Evolutionary conservation across 2,797 vertebrate genomes (phyloP).

Genomic region (Myripristis jacobus): DNA sequence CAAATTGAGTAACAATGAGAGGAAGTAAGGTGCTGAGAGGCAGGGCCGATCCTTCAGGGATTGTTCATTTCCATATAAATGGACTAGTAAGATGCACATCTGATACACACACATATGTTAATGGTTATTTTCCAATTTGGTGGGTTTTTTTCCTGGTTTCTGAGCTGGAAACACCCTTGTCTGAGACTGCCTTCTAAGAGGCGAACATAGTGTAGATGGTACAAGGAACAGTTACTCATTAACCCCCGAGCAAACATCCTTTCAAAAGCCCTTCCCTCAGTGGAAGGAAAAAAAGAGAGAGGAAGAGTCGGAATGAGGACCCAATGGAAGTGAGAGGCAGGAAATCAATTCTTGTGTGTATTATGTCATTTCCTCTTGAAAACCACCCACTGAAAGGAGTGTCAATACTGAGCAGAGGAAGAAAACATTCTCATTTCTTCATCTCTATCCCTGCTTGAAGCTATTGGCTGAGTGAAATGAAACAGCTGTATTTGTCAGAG

Average conservation of each 20-base stretch:
- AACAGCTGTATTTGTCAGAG: slow-evolving; percentile 1
- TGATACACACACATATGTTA: slow-evolving; percentile 58
- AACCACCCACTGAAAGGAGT: slow-evolving; percentile 28
- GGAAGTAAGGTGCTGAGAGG: slow-evolving; percentile 42
- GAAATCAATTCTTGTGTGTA: slow-evolving; percentile 2
- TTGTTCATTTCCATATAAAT: slow-evolving; percentile 80
- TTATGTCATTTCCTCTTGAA: slow-evolving; percentile 37
- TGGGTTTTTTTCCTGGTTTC: slow-evolving; percentile 17
- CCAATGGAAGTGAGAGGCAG: slow-evolving; percentile 25
- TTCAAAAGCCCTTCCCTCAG: slow-evolving; percentile 50
- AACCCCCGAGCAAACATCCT: slow-evolving; percentile 40
- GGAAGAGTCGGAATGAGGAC: background rate
- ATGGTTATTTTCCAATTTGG: slow-evolving; percentile 26
- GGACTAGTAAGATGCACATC: slow-evolving; percentile 63
- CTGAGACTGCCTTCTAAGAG: slow-evolving; percentile 21
- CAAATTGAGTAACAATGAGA: slow-evolving; percentile 67
- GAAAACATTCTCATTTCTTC: slow-evolving; percentile 5
- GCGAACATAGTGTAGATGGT: slow-evolving; percentile 1
- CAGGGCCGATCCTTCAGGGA: slow-evolving; percentile 56
- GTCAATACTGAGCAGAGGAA: slow-evolving; percentile 19
- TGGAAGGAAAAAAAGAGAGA: slow-evolving; percentile 21
- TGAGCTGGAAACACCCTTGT: background rate
- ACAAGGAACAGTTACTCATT: slow-evolving; percentile 36
- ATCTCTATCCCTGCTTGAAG: background rate
- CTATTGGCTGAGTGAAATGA: background rate